Base-by-base conservation (phyloP, 2,888 invertebrate genomes). In the Galerucella nymphaeae region DNA sequence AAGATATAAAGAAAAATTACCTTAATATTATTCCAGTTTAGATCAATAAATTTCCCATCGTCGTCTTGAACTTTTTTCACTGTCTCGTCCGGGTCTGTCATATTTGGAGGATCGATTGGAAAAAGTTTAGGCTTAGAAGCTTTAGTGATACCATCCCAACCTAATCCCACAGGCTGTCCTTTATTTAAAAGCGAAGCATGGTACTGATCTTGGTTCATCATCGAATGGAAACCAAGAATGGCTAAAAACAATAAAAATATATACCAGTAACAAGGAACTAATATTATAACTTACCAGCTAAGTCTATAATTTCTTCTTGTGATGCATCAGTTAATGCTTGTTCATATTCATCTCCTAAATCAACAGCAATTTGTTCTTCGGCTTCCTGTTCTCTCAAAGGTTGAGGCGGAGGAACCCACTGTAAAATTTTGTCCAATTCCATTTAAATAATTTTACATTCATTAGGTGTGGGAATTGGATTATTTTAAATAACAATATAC, bases 201-300 rank as follows among this genome's bases (percentile, higher is more conserved):
- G 88, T 98, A 99, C 89, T 99, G 99, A 86, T 98, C 98, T 89
- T 99, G 99, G 87, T 98, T 99, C 94, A 99, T 96, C 96, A 99
- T 98, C 76, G 98, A 98, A 89, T 99, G 99, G 91, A 99, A 98
- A 84, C 99, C 99, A 85, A 98, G 91, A 87, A 98, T 97, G 86
- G 98, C 98, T 96, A 88, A 2, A 45, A 45, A 45, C 45, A 13
- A 45, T 45, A 1, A 45, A 2, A 11, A 45, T 45, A 14, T 0
- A 13, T 13, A 2, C n/a, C n/a, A n/a, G n/a, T n/a, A n/a, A n/a
- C n/a, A n/a, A n/a, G n/a, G n/a, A 42, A 42, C 13, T 5, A 42
- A 11, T 42, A 45, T 45, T 45, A 45, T 18, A 53, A 16, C 71
- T 72, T 86, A 94, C 94, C 94, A 83, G 99, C 99, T 86, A 99